Base-by-base conservation (phyloP, 2,888 invertebrate genomes). In the Tinea trinotella region DNA sequence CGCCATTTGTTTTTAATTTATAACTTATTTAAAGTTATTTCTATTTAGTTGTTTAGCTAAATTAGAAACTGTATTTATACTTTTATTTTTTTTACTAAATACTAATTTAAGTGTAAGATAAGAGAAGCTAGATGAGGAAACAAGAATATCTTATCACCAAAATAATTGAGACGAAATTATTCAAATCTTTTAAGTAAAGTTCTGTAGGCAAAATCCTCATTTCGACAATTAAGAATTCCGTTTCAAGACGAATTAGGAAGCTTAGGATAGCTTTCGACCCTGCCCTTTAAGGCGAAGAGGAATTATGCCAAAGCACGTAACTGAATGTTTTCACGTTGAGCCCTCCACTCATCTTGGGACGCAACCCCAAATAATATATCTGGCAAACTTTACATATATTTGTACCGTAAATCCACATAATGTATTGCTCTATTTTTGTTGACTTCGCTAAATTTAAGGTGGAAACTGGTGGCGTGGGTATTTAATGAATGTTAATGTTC, bases 371-470 rank as follows among this genome's bases (percentile, higher is more conserved):
- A 85, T 85, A 84, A 85, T 85, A 84, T 82, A 84, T 84, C 78
- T 78, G 70, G 76, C 76, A 83, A 85, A 85, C 85, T 85, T 85
- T 82, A 85, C 85, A 85, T 85, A 85, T 85, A 85, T 85, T 85
- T 85, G 85, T 84, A 78, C 80, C 79, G 80, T 85, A 84, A 85
- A 85, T 85, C 85, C 83, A 77, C 64, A 65, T 82, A 83, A 84
- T 83, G 74, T 83, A 85, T 84, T 64, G 81, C 84, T 83, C 78
- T 84, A 85, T 85, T 84, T 84, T 85, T 85, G 84, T 80, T 76
- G 70, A 76, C 70, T 66, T 69, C 74, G 74, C 71, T 74, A 79
- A 78, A 83, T 82, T 82, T 79, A 74, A 79, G 64, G 63, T 65
- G 67, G 13, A 44, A 55, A 54, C 54, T 46, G 22, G 68, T 75